Base-by-base conservation (phyloP, 2,888 invertebrate genomes). In the Lutraria lutraria region DNA sequence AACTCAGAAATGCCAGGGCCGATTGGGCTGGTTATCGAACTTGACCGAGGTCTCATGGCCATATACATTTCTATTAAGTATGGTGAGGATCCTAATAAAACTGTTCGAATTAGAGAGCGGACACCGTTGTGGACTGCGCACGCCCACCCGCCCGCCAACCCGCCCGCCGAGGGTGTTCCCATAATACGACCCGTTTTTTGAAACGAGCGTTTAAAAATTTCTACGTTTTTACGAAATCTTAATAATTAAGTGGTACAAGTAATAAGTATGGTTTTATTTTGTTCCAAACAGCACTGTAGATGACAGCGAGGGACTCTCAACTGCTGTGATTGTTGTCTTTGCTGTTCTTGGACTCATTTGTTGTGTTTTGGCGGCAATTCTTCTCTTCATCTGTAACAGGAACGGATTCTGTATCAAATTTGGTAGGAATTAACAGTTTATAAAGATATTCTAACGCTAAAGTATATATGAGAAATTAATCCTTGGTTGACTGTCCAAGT, bases 351-450 rank as follows among this genome's bases (percentile, higher is more conserved):
- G 72, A 15, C 21, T 89, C 29, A 31, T 88, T 53, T 89, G 88
- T 81, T 89, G 88, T 72, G 82, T 89, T 29, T 72, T 92, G 13
- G 87, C 76, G 13, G 88, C 63, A 21, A 81, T 88, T n/a, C 68
- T 90, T 0, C 68, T 92, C 25, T 89, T 79, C 60, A 85, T 90
- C 43, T 89, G 88, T 43, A 88, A 81, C 83, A 86, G 90, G 52
- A 80, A 60, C 25, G 90, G 91, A 10, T 90, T 88, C 60, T 89
- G 91, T 53, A 3, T 89, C 8, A 88, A 81, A 83, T 54, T 83
- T 52, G 83, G 83, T 83, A 25, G 63, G 31, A 31, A 16, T 34
- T 25, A 76, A 29, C 72, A 29, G 25, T 25, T 25, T 12, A 29
- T 13, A 8, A 15, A 6, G 21, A 15, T 56, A 56, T 6, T 13